Evolutionary conservation across 2,797 vertebrate genomes (phyloP).

Genomic region (Trachops cirrhosus): DNA sequence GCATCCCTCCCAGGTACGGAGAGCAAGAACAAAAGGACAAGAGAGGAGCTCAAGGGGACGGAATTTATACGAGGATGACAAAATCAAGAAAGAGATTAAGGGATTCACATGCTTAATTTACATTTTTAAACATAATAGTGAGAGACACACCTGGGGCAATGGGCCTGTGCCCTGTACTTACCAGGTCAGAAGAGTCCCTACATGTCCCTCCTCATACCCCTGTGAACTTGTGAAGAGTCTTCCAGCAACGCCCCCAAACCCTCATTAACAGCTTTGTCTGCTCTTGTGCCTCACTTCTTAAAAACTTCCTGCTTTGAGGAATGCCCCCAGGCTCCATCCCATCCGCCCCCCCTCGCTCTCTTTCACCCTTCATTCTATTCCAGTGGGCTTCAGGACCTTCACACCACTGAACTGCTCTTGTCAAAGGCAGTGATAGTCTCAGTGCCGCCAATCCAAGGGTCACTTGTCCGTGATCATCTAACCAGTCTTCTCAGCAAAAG

Average conservation of each 20-base stretch:
- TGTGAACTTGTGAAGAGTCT: neutral
- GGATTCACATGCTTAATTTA: neutral
- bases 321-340: neutral
- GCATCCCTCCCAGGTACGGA: fast-evolving
- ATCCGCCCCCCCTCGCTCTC: neutral
- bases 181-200: neutral
- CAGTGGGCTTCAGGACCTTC: neutral
- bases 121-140: neutral
- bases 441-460: neutral
- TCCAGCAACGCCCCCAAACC: neutral
- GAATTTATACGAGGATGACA: neutral
- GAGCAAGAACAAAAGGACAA: neutral
- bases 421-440: neutral
- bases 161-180: neutral
- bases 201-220: neutral
- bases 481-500: neutral
- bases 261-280: neutral
- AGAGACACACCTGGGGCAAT: neutral
- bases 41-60: neutral
- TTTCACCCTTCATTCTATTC: neutral
- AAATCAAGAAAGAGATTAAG: neutral
- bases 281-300: neutral
- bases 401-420: neutral
- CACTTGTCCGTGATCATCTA: neutral
- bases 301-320: neutral